A percentile compares a stretch with the other conserved stretches of the same genome.
Evolutionary conservation across 1,140 invertebrate species (phyloP).

Genomic region (Dinoponera quadriceps): DNA sequence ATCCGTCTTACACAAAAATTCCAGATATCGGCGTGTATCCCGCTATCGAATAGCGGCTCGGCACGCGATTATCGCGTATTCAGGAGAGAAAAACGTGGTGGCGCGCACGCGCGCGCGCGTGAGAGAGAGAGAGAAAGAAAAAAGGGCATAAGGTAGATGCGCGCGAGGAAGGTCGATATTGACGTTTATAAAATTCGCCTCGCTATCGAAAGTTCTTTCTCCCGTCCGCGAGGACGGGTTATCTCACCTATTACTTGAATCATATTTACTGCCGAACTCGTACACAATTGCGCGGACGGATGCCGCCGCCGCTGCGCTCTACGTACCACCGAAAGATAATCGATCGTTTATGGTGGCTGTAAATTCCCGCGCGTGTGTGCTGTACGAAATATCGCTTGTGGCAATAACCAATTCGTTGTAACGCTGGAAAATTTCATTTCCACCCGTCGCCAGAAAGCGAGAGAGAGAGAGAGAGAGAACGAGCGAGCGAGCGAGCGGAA

Average conservation of each 20-base stretch:
- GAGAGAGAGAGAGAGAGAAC: slow-evolving; percentile 30
- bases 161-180: not conserved
- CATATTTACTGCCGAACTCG: slow-evolving; percentile 20
- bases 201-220: not conserved
- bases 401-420: slow-evolving; percentile 61
- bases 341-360: slow-evolving; percentile 53
- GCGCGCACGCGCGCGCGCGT: too few species aligned
- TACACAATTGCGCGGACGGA: slow-evolving; percentile 34
- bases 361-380: slow-evolving; percentile 46
- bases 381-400: slow-evolving; percentile 47
- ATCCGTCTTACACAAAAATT: too few species aligned
- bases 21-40: too few species aligned
- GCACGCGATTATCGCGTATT: too few species aligned
- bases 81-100: too few species aligned
- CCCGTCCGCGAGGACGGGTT: not conserved
- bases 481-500: slow-evolving; percentile 1
- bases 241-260: not conserved
- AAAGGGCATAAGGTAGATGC: not conserved
- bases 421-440: slow-evolving; percentile 67
- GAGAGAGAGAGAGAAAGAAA: not conserved
- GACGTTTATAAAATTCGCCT: not conserved
- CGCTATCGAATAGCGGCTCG: too few species aligned
- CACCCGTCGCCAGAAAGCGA: slow-evolving; percentile 59
- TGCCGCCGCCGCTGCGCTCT: slow-evolving; percentile 1
- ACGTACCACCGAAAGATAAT: slow-evolving; percentile 56